A percentile compares a stretch with the other conserved stretches of the same genome.
These are phyloP conservation scores for Tipula unca DNA, from an alignment of 2,888 invertebrate species.

Conservation along the genomic window DNA sequence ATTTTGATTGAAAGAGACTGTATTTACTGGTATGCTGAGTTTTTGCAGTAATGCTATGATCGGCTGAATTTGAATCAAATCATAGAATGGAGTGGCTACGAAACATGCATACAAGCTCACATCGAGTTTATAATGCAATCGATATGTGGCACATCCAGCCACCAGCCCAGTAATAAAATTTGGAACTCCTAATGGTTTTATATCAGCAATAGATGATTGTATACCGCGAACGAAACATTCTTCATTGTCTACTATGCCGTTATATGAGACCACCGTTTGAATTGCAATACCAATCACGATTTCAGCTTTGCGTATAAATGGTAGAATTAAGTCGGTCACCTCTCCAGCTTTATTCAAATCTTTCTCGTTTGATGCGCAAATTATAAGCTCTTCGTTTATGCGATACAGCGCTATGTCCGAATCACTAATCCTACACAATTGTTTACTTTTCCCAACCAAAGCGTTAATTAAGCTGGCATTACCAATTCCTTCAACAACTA, in stretches of 20 bases:
- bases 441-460: background rate
- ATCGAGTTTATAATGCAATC: background rate
- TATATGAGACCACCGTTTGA: constrained; percentile 8
- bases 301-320: background rate
- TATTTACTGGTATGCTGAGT: background rate
- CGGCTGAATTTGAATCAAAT: background rate
- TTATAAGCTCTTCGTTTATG: background rate
- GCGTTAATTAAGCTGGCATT: background rate
- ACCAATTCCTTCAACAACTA: background rate
- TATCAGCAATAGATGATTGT: background rate
- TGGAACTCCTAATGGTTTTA: background rate
- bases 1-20: background rate
- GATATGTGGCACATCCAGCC: background rate
- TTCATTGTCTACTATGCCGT: background rate
- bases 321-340: constrained; percentile 8
- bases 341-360: constrained; percentile 18
- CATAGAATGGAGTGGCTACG: background rate
- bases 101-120: background rate
- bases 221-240: background rate
- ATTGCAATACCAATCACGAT: background rate
- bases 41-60: background rate
- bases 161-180: constrained; percentile 1
- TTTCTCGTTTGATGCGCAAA: constrained; percentile 19
- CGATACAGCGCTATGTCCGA: background rate
- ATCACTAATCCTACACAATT: constrained; percentile 14